Percentiles rank a stretch among this genome's conserved stretches.
phyloP scores from a whole-genome alignment of 2,888 invertebrate genomes.

The Opisthograptis luteolata region DNA sequence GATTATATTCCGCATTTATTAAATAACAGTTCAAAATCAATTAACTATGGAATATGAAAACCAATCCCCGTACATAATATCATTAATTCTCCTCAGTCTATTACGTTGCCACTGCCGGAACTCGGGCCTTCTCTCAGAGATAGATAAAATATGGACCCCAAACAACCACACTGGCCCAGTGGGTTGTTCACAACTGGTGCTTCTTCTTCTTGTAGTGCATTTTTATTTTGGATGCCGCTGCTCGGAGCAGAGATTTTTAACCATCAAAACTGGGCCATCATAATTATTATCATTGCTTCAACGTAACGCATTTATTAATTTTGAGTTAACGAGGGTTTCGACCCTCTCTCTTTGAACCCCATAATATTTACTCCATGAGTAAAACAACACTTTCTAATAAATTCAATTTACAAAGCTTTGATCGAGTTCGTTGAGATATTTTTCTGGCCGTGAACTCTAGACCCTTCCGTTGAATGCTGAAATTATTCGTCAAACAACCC shows the following conservation, averaged over 20 bases:
- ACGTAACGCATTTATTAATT: constrained; percentile 49
- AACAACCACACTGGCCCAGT: too few species aligned
- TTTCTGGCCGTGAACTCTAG: constrained; percentile 10
- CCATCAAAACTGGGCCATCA: too few species aligned
- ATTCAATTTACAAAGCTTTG: constrained; percentile 31
- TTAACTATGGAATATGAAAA: neutral
- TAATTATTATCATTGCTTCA: too few species aligned
- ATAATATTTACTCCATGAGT: constrained; percentile 35
- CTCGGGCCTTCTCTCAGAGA: too few species aligned
- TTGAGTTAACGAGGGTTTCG: constrained; percentile 44
- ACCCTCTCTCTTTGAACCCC: constrained; percentile 24
- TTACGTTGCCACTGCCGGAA: too few species aligned
- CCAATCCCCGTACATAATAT: too few species aligned
- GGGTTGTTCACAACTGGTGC: too few species aligned
- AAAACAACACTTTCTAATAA: constrained; percentile 30
- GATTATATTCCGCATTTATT: constrained; percentile 8
- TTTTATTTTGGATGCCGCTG: too few species aligned
- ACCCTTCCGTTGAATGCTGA: constrained; percentile 3
- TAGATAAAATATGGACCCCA: too few species aligned
- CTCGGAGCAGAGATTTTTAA: too few species aligned
- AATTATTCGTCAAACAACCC: constrained; percentile 7
- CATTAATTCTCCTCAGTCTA: too few species aligned
- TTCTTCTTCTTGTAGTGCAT: too few species aligned
- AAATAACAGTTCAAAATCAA: neutral
- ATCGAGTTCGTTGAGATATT: constrained; percentile 15